A percentile compares a stretch with the other conserved stretches of the same genome.
These are phyloP conservation scores for Eriocheir sinensis DNA, from an alignment of 1,140 invertebrate species.

Conservation along the genomic window DNA sequence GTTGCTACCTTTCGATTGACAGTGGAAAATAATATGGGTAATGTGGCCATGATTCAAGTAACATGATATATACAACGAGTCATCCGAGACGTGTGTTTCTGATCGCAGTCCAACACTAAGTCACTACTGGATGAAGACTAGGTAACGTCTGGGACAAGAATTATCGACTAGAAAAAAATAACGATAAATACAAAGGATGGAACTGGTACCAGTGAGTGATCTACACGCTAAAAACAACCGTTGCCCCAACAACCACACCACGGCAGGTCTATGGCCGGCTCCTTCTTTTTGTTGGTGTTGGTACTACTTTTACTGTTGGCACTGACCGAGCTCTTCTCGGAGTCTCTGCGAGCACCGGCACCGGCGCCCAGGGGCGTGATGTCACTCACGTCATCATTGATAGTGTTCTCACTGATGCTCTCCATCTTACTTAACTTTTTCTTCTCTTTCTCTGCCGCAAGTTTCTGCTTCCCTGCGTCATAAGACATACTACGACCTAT, in stretches of 20 bases:
- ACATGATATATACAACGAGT: conserved; percentile 75
- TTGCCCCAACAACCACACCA: conserved; percentile 95
- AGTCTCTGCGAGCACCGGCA: conserved; percentile 75
- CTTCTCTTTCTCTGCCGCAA: conserved; percentile 67
- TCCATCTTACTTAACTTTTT: conserved; percentile 75
- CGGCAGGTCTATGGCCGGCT: conserved; percentile 85
- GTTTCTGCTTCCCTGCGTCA: conserved; percentile 69
- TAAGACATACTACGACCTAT: conserved; percentile 74
- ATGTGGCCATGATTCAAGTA: conserved; percentile 66
- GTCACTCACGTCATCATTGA: conserved; percentile 78
- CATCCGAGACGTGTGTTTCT: conserved; percentile 74
- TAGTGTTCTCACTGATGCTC: conserved; percentile 79
- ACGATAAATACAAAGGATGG: conserved; percentile 76
- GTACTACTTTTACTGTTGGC: conserved; percentile 76
- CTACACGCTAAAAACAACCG: conserved; percentile 86
- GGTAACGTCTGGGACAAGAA: conserved; percentile 68
- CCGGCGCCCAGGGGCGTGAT: conserved; percentile 76
- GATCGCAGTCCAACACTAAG: conserved; percentile 69
- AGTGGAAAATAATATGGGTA: conserved; percentile 67
- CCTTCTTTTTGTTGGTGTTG: conserved; percentile 77
- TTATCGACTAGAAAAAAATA: conserved; percentile 74
- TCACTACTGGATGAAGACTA: conserved; percentile 73
- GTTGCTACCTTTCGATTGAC: conserved; percentile 72
- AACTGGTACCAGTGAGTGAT: conserved; percentile 71
- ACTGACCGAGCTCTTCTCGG: conserved; percentile 78